Percentiles rank a stretch among this genome's conserved stretches.
These are phyloP conservation scores for Cebidichthys violaceus DNA, from an alignment of 2,113 vertebrate genomes.

Conservation along the genomic window DNA sequence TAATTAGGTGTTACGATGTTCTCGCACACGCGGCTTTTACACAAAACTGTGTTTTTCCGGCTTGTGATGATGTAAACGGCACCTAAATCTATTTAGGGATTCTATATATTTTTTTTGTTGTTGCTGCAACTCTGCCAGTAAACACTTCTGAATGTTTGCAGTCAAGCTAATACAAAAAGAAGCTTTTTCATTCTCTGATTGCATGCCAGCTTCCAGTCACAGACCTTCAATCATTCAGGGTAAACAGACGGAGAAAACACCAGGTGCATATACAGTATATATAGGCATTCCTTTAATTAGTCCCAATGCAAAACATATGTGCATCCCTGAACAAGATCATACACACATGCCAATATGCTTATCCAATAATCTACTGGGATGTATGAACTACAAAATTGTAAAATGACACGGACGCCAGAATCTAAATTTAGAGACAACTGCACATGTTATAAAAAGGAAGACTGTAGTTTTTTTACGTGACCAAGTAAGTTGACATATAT, in stretches of 20 bases:
- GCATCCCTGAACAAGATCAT: neutral
- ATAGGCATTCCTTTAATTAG: neutral
- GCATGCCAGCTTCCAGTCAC: neutral
- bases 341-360: neutral
- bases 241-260: neutral
- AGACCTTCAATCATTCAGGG: neutral
- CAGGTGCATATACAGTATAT: neutral
- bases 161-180: neutral
- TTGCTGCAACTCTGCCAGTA: neutral
- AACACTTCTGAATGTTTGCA: neutral
- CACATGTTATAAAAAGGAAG: too few relatives aligned
- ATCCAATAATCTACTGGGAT: neutral
- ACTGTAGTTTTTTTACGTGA: neutral
- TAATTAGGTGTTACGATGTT: neutral
- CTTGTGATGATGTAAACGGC: neutral
- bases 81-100: neutral
- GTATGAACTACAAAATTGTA: neutral
- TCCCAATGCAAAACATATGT: neutral
- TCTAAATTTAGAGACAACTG: neutral
- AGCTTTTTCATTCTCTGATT: neutral
- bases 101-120: neutral
- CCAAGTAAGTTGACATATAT: too few relatives aligned
- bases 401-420: neutral
- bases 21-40: neutral
- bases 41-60: neutral